Evolutionary conservation across 2,888 invertebrate species (phyloP).

Genomic region (Tricholauxania praeusta): DNA sequence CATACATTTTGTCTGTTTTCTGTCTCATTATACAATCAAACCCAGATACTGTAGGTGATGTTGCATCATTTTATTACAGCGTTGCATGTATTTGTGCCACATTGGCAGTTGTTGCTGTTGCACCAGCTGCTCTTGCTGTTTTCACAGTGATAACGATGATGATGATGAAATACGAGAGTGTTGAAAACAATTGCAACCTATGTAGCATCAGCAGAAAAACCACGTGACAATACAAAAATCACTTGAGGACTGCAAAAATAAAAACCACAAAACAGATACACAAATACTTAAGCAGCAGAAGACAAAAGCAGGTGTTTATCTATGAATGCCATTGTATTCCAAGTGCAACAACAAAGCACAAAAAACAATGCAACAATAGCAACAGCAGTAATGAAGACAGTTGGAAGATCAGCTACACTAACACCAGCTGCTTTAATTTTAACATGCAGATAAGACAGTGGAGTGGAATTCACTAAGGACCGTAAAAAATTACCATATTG

Average conservation of each 20-base stretch:
- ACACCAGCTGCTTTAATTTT: too few relatives aligned
- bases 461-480: not conserved
- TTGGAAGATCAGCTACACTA: not conserved
- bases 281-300: not conserved
- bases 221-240: conserved; percentile 21
- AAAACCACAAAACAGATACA: not conserved
- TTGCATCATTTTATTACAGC: not conserved
- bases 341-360: not conserved
- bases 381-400: not conserved
- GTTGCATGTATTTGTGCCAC: not conserved
- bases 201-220: not conserved
- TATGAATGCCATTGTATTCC: not conserved
- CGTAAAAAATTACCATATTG: too few relatives aligned
- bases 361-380: not conserved
- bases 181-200: not conserved
- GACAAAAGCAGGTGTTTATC: conserved; percentile 7
- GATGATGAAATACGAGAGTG: too few relatives aligned
- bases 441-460: too few relatives aligned
- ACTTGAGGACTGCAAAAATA: conserved; percentile 14
- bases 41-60: not conserved
- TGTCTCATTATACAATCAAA: not conserved
- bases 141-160: too few relatives aligned
- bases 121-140: not conserved
- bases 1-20: not conserved
- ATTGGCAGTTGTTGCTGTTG: not conserved